Evolutionary conservation across 1,140 invertebrate species (phyloP).

Genomic region (Plutomurus gul): DNA sequence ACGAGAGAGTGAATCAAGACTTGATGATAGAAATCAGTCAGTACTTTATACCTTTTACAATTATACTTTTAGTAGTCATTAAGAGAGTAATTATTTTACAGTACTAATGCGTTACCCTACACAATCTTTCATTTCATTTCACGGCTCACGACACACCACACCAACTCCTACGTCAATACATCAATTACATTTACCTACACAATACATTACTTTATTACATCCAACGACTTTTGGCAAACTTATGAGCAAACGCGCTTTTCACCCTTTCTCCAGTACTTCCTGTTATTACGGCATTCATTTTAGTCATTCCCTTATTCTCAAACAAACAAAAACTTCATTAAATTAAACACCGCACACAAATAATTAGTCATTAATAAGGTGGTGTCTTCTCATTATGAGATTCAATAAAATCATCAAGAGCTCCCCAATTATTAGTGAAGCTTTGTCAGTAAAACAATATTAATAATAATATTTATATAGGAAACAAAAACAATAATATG

Average conservation of each 20-base stretch:
- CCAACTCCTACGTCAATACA: background rate
- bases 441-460: background rate
- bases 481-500: too few relatives aligned
- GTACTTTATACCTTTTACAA: too few relatives aligned
- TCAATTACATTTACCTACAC: conserved; percentile 4
- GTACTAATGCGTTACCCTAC: too few relatives aligned
- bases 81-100: too few relatives aligned
- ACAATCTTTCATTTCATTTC: too few relatives aligned
- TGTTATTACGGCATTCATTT: conserved; percentile 11
- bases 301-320: background rate
- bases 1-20: too few relatives aligned
- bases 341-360: background rate
- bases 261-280: conserved; percentile 25
- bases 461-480: background rate
- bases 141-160: background rate
- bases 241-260: conserved; percentile 21
- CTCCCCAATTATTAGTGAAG: too few relatives aligned
- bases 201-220: conserved; percentile 10
- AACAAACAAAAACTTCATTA: background rate
- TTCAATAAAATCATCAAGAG: background rate
- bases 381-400: too few relatives aligned
- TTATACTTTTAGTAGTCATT: too few relatives aligned
- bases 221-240: conserved; percentile 25
- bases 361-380: too few relatives aligned
- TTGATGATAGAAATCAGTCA: too few relatives aligned